phyloP scores from a whole-genome alignment of 2,888 invertebrate genomes.

The Cremastobaeus sp. region DNA sequence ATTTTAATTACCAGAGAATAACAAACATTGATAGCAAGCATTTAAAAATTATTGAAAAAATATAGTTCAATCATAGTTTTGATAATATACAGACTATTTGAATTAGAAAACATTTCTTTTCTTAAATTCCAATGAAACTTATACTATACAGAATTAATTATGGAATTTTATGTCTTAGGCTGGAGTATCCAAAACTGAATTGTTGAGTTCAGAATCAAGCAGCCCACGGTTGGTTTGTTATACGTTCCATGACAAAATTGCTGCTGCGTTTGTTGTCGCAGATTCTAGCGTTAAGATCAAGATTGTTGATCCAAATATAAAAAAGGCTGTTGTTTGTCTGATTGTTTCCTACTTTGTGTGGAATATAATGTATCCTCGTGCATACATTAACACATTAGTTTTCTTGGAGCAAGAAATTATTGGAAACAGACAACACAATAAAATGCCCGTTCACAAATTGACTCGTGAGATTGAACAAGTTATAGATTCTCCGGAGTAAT shows the following conservation, averaged over 20 bases:
- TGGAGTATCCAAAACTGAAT: constrained; percentile 1
- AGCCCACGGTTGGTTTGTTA: constrained; percentile 10
- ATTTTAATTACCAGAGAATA: too few relatives aligned
- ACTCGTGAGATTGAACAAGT: constrained; percentile 3
- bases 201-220: background rate
- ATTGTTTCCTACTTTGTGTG: constrained; percentile 21
- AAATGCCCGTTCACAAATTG: background rate
- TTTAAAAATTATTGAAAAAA: too few relatives aligned
- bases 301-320: constrained; percentile 4
- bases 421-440: constrained; percentile 4
- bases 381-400: constrained; percentile 7
- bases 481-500: too few relatives aligned
- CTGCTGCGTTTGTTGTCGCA: constrained; percentile 9
- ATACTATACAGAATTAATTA: too few relatives aligned
- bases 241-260: constrained; percentile 7
- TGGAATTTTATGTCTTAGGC: too few relatives aligned
- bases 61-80: too few relatives aligned
- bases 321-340: constrained; percentile 12
- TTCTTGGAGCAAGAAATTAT: constrained; percentile 17
- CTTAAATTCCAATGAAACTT: too few relatives aligned
- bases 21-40: too few relatives aligned
- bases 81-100: too few relatives aligned
- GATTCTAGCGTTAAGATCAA: constrained; percentile 4
- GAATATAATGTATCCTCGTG: constrained; percentile 14
- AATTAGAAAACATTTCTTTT: background rate